Evolutionary conservation across 2,113 vertebrate genomes (phyloP).

Genomic region (Vidua macroura): DNA sequence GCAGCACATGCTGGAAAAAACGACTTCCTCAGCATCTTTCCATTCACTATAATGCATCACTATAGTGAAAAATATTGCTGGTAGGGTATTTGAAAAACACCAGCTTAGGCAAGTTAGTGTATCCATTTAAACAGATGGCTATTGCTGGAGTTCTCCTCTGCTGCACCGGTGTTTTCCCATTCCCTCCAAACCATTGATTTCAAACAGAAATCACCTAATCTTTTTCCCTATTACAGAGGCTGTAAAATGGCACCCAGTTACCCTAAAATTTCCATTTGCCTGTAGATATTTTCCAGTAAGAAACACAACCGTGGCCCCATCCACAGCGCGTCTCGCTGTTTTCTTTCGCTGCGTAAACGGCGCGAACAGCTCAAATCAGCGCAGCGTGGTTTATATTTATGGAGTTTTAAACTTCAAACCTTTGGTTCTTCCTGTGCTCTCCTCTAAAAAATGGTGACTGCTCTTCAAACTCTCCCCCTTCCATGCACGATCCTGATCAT

Average conservation of each 20-base stretch:
- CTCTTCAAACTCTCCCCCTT: background rate
- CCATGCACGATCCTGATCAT: background rate
- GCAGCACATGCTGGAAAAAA: constrained; percentile 37
- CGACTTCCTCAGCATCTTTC: constrained; percentile 31
- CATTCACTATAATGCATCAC: background rate
- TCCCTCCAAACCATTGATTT: constrained; percentile 26
- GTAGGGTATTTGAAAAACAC: constrained; percentile 19
- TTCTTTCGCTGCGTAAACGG: fast-evolving
- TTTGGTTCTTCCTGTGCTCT: background rate
- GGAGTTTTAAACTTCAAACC: background rate
- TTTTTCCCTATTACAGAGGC: background rate
- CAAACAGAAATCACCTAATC: background rate
- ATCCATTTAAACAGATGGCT: constrained; percentile 24
- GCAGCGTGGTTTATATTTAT: background rate
- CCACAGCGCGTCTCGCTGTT: fast-evolving
- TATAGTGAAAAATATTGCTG: constrained; percentile 9
- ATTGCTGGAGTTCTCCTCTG: constrained; percentile 17
- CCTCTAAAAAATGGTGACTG: background rate
- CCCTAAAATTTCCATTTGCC: background rate
- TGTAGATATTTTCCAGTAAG: background rate
- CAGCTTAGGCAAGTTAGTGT: background rate
- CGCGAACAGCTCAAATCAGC: background rate
- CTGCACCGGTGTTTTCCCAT: constrained; percentile 25
- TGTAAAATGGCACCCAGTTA: constrained; percentile 21
- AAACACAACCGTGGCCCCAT: background rate